Evolutionary conservation across 2,113 vertebrate species (phyloP).

Genomic region (Actenoides lindsayi): DNA sequence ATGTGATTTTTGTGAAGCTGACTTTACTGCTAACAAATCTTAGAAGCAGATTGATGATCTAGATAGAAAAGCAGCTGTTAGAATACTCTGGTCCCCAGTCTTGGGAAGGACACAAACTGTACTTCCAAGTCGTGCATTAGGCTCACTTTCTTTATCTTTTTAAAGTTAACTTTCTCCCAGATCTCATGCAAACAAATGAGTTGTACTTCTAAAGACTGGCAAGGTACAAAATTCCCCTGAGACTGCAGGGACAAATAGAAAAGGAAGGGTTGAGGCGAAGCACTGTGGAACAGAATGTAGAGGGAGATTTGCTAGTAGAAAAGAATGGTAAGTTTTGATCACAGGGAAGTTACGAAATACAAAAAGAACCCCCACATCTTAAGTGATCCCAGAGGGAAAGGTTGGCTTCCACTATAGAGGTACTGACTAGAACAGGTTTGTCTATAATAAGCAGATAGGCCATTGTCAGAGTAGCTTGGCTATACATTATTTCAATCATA

Average conservation of each 20-base stretch:
- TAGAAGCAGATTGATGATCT: not conserved
- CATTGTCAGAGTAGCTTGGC: not conserved
- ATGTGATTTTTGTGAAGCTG: not conserved
- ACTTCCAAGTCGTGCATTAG: not conserved
- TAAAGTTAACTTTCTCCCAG: not conserved
- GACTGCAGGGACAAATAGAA: not conserved
- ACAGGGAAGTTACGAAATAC: not conserved
- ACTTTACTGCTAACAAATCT: not conserved
- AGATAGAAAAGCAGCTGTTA: not conserved
- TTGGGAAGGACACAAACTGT: not conserved
- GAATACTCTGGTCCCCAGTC: not conserved
- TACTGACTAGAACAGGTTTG: not conserved
- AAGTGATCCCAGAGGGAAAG: not conserved
- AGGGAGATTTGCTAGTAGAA: not conserved
- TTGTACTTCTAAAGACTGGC: not conserved
- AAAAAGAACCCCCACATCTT: not conserved
- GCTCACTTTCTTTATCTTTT: not conserved
- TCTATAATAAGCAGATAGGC: not conserved
- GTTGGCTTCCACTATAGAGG: not conserved
- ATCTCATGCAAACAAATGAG: not conserved
- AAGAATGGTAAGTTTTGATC: not conserved
- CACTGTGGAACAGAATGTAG: not conserved
- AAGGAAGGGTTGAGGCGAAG: not conserved
- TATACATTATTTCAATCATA: not conserved
- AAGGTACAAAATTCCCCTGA: not conserved